Evolutionary conservation across 2,888 invertebrate species (phyloP), one percentile per base, ranked within the genome.

Genomic region (Orthosia gracilis): DNA sequence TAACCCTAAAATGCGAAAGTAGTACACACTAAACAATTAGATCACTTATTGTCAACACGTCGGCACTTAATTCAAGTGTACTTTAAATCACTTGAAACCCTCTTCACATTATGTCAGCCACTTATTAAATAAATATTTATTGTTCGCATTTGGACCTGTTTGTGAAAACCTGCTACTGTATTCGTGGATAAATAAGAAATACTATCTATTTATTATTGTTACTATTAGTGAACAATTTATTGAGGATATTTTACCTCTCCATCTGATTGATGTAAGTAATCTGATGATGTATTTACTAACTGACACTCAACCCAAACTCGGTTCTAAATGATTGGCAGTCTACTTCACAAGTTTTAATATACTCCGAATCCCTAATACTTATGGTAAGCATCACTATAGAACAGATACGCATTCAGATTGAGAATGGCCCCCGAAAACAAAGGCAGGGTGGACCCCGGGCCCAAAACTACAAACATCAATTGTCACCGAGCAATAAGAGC

Each of bases 401-500:
- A 84, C 63, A 71, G 72, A 64, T 54, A 83, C 55, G 73, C 69
- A 85, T 87, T 85, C 81, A 83, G 86, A 88, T 87, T 87, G 84
- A 77, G 78, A 65, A 67, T 57, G 57, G 66, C 52, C 75, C 75
- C 73, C 69, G 66, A 67, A 84, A 83, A 89, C 87, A 89, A 89
- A 87, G 83, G 67, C 70, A 49, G 80, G 72, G 61, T 63, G 55
- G 62, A 63, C 68, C 49, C 58, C 62, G 63, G 75, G 80, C 65
- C 80, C 73, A 80, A 82, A 89, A 89, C 87, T 88, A 82, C 86
- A 87, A 91, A 91, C 93, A 92, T 94, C 93, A 93, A 93, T 94
- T 92, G 93, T 93, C 92, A 88, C 89, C 87, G 79, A 89, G 94
- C 92, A 95, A 95, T 95, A 95, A 94, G 90, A 87, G 88, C 90